Evolutionary conservation across 1,140 invertebrate genomes (phyloP).

Genomic region (Drosophila novamexicana): DNA sequence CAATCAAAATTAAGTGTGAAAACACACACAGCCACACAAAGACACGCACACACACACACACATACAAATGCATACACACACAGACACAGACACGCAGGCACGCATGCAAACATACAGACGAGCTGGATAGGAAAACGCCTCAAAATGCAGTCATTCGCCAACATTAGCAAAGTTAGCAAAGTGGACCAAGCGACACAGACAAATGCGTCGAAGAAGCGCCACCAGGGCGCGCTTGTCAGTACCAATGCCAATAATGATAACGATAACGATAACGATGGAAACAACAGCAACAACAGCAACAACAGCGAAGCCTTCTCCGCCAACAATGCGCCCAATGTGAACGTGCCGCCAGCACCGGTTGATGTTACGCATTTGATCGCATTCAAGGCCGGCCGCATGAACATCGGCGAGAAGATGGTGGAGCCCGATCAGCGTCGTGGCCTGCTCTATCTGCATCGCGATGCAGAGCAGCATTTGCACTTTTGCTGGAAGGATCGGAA

Average conservation of each 20-base stretch:
- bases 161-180: not conserved
- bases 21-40: not conserved
- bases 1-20: constrained; percentile 5
- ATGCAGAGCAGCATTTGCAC: constrained; percentile 96
- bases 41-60: not conserved
- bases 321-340: not conserved
- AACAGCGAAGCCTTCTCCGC: not conserved
- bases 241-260: not conserved
- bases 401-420: constrained; percentile 95
- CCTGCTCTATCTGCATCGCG: constrained; percentile 95
- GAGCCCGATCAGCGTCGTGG: constrained; percentile 98
- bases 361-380: constrained; percentile 88
- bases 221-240: too few species aligned
- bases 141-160: not conserved
- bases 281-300: not conserved
- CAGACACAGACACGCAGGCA: not conserved
- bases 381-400: constrained; percentile 98
- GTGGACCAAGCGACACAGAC: not conserved
- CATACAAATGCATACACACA: not conserved
- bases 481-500: constrained; percentile 98
- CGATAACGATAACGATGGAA: not conserved
- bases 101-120: not conserved
- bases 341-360: not conserved
- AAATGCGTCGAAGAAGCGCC: not conserved
- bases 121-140: not conserved